Conservation (phyloP, 2,888 invertebrate genomes). For the Autographa pulchrina region DNA sequence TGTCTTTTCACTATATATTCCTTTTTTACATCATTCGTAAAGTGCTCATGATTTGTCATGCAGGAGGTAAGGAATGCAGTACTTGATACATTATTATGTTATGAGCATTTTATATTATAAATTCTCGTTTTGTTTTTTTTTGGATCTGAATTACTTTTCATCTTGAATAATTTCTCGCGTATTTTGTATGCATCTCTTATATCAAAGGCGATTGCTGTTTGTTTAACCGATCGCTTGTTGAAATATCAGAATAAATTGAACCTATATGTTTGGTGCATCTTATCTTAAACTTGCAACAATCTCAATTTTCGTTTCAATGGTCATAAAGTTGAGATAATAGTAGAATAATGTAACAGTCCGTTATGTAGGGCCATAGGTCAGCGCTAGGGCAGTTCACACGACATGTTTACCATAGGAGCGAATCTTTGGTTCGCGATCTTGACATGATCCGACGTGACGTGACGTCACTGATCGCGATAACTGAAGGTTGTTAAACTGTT, state of each 20-base stretch:
- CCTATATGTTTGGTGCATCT: neutral
- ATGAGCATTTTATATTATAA: neutral
- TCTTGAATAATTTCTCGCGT: neutral
- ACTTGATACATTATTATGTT: neutral
- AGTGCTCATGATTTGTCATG: neutral
- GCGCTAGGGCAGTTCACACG: constrained; percentile 61
- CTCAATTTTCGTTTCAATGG: neutral
- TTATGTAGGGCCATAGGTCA: constrained; percentile 62
- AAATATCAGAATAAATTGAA: neutral
- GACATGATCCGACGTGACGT: constrained; percentile 80
- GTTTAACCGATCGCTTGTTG: neutral
- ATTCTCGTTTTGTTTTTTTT: neutral
- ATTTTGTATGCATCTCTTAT: neutral
- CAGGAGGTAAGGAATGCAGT: constrained; percentile 1
- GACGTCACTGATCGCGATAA: constrained; percentile 72
- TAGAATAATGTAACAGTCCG: constrained; percentile 56
- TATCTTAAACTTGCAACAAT: neutral
- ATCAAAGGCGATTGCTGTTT: neutral
- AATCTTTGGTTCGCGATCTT: constrained; percentile 80
- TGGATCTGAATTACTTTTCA: neutral
- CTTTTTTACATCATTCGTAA: constrained; percentile 5
- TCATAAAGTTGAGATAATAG: constrained; percentile 24
- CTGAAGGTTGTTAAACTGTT: constrained; percentile 59
- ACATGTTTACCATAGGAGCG: constrained; percentile 78
- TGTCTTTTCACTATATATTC: neutral